phyloP scores from a whole-genome alignment of 2,888 invertebrate genomes.

The Carpatolechia fugitivella region DNA sequence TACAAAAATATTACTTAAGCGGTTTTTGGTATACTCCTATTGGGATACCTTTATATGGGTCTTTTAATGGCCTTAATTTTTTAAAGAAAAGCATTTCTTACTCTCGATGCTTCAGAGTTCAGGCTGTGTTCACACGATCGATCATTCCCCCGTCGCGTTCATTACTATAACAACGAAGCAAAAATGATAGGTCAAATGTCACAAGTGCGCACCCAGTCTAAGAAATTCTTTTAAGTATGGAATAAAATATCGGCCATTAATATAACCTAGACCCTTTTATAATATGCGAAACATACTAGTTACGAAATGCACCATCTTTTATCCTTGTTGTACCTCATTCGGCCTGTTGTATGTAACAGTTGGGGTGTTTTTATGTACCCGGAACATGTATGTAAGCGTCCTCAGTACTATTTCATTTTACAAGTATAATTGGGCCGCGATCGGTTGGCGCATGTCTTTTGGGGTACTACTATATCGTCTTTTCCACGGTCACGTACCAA shows the following conservation, averaged over 20 bases:
- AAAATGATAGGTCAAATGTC: too few species aligned
- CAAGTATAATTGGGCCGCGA: too few species aligned
- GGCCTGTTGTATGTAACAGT: slow-evolving; percentile 67
- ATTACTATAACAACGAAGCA: too few species aligned
- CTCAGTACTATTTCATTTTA: too few species aligned
- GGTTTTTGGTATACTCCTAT: slow-evolving; percentile 61
- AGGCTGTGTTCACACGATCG: too few species aligned
- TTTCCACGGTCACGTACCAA: too few species aligned
- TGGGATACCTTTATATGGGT: slow-evolving; percentile 45
- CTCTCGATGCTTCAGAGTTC: too few species aligned
- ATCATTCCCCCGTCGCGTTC: too few species aligned
- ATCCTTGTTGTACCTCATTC: slow-evolving; percentile 34
- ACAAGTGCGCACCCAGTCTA: not conserved
- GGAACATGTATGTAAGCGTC: not conserved
- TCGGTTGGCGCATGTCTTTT: too few species aligned
- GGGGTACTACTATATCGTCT: too few species aligned
- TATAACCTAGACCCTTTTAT: slow-evolving; percentile 20
- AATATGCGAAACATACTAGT: slow-evolving; percentile 33
- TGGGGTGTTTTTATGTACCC: slow-evolving; percentile 31
- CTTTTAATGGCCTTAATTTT: not conserved
- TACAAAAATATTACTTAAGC: slow-evolving; percentile 76
- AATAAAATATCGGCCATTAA: not conserved
- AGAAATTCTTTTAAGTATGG: not conserved
- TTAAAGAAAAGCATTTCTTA: too few species aligned
- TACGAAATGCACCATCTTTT: slow-evolving; percentile 65